Conservation (phyloP, 2,113 vertebrate species). For the Mustelus asterias region DNA sequence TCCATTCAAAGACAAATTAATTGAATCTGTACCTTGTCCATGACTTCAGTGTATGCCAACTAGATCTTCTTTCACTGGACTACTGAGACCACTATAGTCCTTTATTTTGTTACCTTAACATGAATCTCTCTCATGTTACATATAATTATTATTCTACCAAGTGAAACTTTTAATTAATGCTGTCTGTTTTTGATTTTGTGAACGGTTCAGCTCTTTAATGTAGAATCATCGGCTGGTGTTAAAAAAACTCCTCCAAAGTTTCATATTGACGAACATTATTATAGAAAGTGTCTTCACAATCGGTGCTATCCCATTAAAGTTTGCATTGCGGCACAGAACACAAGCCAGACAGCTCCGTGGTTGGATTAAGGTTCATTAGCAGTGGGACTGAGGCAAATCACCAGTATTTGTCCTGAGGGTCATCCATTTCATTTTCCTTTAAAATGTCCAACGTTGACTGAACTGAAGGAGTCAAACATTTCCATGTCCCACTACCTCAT, state of each 20-base stretch:
- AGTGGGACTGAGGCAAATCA: background rate
- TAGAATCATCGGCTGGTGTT: background rate
- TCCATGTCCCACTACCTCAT: background rate
- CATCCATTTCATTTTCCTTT: background rate
- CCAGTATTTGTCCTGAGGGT: background rate
- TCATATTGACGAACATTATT: background rate
- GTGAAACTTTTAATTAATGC: background rate
- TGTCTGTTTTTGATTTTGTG: background rate
- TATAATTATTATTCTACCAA: background rate
- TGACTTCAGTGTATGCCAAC: background rate
- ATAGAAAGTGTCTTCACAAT: background rate
- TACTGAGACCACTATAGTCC: background rate
- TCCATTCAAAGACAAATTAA: background rate
- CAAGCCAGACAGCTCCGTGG: background rate
- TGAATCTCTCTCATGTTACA: background rate
- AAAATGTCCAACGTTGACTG: background rate
- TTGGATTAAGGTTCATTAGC: background rate
- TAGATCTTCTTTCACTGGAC: background rate
- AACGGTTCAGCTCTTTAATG: background rate
- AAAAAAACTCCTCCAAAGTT: background rate
- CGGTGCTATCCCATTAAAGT: background rate
- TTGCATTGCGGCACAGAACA: background rate
- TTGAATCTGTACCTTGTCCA: background rate
- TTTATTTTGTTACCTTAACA: background rate
- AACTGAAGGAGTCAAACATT: background rate